Base-by-base conservation (phyloP, 1,140 invertebrate species). In the Neuroterus valhalla region DNA sequence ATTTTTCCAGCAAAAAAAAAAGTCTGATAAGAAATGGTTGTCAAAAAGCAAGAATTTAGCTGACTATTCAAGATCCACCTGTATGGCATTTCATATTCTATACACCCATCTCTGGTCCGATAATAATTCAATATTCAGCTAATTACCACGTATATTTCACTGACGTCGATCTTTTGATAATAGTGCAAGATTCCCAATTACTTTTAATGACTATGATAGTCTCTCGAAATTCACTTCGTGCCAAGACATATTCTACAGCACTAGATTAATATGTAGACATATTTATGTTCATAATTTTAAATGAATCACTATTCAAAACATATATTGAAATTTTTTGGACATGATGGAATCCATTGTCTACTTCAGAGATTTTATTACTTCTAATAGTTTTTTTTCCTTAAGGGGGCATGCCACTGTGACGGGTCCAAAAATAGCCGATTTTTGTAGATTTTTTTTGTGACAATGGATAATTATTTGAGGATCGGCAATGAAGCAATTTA, bases 51-150 rank as follows among this genome's bases (percentile, higher is more conserved):
- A 62, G 5, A 62, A 62, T n/a, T n/a, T 15, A 62, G 6, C 15
- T 31, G 23, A 31, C 12, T 3, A 31, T 62, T 62, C 26, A 8
- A 62, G 23, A 62, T 62, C 2, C 26, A 23, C 12, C 4, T n/a
- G 55, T 5, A 62, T 62, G 15, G 14, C n/a, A 31, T 14, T 62
- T 62, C 31, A 62, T 62, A 62, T 38, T 62, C 55, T 17, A 15
- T 3, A 38, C 55, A 38, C 31, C 26, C 11, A 62, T n/a, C 3
- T 62, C 21, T 62, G 26, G 26, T 31, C 31, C 23, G 23, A 31
- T 5, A 62, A 62, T 62, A 62, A 62, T 62, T 62, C 31, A 62
- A 62, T 62, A 38, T 31, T 15, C 55, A 3, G 15, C 26, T 62
- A 62, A 62, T 62, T 62, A 62, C 31, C 31, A 8, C 55, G 23